phyloP scores from a whole-genome alignment of 2,113 vertebrate genomes.

The Mystacornis crossleyi region DNA sequence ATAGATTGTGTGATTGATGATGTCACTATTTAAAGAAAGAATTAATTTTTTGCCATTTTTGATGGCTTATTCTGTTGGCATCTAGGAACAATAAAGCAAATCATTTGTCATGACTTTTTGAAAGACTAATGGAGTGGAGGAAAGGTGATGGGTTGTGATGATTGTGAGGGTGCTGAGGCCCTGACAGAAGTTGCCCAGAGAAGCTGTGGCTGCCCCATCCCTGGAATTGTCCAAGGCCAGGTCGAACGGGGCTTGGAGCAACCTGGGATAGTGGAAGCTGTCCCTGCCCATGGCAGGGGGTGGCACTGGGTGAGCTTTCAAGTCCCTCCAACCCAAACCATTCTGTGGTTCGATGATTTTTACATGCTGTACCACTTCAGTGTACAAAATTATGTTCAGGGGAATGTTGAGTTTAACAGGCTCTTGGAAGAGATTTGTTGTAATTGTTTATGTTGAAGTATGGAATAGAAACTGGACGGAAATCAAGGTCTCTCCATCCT shows the following conservation, averaged over 20 bases:
- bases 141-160: not conserved
- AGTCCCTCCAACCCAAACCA: not conserved
- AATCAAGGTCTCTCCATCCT: not conserved
- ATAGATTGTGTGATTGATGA: slow-evolving; percentile 82
- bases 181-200: not conserved
- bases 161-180: not conserved
- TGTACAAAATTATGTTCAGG: not conserved
- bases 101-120: slow-evolving; percentile 59
- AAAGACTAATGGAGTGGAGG: slow-evolving; percentile 49
- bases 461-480: not conserved
- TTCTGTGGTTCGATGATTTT: not conserved
- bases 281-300: not conserved
- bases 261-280: rapidly evolving
- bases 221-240: not conserved
- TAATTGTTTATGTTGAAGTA: not conserved
- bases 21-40: slow-evolving; percentile 75
- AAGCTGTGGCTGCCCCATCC: not conserved
- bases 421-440: not conserved
- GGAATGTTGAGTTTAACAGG: not conserved
- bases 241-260: not conserved
- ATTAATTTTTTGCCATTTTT: slow-evolving; percentile 71
- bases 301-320: not conserved
- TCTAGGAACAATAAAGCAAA: slow-evolving; percentile 75
- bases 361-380: not conserved
- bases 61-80: slow-evolving; percentile 66